phyloP scores from a whole-genome alignment of 2,797 vertebrate genomes.

The Spheniscus humboldti region DNA sequence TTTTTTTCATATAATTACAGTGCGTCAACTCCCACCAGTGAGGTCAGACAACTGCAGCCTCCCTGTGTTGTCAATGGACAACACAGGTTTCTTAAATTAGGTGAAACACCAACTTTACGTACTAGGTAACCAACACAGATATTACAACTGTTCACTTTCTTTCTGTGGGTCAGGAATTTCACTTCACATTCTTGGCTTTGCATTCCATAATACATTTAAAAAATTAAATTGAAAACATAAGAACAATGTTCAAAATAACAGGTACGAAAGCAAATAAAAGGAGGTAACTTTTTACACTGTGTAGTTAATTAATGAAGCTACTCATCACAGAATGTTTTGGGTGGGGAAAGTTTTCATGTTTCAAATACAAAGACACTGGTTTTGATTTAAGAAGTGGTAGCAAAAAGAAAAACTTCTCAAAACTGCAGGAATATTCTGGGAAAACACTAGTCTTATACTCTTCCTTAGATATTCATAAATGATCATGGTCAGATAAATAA shows the following conservation, averaged over 20 bases:
- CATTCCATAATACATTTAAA: background rate
- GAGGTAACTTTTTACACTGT: background rate
- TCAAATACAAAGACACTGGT: background rate
- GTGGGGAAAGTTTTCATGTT: background rate
- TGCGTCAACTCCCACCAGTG: fast-evolving
- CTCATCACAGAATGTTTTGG: background rate
- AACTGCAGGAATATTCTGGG: background rate
- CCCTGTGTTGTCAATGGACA: background rate
- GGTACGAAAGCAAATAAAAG: background rate
- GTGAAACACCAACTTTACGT: background rate
- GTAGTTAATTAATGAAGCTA: background rate
- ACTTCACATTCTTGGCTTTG: background rate
- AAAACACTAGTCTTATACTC: background rate
- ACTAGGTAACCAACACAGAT: background rate
- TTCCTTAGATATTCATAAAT: background rate
- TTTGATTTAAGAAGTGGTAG: background rate
- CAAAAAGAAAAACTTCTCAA: background rate
- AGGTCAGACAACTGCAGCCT: background rate
- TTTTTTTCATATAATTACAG: background rate
- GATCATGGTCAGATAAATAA: background rate
- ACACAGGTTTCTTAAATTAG: background rate
- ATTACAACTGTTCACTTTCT: background rate
- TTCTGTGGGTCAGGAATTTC: background rate
- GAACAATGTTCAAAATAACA: background rate
- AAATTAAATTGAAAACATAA: background rate